Evolutionary conservation across 2,888 invertebrate species (phyloP).

Genomic region (Zygogramma bicolorata): DNA sequence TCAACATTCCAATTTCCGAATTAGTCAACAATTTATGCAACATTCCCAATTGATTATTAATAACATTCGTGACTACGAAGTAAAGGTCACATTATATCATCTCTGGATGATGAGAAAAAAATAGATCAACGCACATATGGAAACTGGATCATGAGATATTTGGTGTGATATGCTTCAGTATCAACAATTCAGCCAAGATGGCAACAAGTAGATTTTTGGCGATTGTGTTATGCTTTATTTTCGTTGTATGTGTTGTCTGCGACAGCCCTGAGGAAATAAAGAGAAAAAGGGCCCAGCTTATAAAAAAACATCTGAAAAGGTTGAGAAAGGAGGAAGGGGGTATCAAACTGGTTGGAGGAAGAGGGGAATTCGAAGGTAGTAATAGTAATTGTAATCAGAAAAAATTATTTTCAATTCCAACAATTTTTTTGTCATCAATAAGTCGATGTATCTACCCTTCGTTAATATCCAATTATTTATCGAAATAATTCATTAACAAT

Average conservation of each 20-base stretch:
- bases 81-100: conserved; percentile 14
- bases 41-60: conserved; percentile 16
- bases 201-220: neutral
- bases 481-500: no score
- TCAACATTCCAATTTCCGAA: neutral
- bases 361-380: conserved; percentile 80
- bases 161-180: conserved; percentile 7
- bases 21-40: conserved; percentile 18
- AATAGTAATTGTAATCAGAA: no score
- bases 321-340: conserved; percentile 81
- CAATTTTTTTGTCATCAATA: no score
- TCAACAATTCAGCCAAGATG: conserved; percentile 3
- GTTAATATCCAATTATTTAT: no score
- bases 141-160: conserved; percentile 36
- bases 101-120: conserved; percentile 12
- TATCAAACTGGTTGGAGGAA: conserved; percentile 78
- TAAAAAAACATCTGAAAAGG: conserved; percentile 78
- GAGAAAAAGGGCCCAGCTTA: conserved; percentile 70
- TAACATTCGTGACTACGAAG: neutral
- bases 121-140: conserved; percentile 6
- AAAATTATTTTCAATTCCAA: no score
- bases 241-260: conserved; percentile 22
- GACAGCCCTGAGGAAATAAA: conserved; percentile 44
- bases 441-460: no score
- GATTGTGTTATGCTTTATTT: neutral